Evolutionary conservation across 64 coral and sea anemone genomes (phyloP).

Genomic region (Orbicella faveolata): DNA sequence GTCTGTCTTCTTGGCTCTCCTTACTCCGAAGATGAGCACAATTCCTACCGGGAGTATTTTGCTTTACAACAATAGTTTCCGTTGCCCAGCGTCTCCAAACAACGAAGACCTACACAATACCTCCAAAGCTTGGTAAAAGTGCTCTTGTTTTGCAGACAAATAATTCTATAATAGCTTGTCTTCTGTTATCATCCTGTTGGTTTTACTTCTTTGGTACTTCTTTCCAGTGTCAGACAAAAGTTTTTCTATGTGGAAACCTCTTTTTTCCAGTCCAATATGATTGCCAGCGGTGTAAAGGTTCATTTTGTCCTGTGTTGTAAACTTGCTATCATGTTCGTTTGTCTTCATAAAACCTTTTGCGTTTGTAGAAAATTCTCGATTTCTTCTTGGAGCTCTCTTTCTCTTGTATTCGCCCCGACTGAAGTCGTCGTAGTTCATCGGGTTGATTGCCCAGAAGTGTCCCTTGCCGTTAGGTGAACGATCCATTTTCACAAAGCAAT

Average conservation of each 20-base stretch:
- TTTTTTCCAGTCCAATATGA: not conserved
- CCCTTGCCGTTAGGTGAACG: constrained; percentile 63
- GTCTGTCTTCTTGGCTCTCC: too few relatives aligned
- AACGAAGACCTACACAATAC: too few relatives aligned
- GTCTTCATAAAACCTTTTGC: not conserved
- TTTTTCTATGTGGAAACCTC: not conserved
- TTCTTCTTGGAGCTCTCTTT: constrained; percentile 34
- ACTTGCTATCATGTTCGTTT: not conserved
- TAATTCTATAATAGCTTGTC: too few relatives aligned
- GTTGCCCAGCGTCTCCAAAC: too few relatives aligned
- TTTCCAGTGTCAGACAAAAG: not conserved
- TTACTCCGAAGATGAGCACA: too few relatives aligned
- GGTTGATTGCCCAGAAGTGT: constrained; percentile 75
- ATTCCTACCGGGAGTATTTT: too few relatives aligned
- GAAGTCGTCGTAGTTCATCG: constrained; percentile 58
- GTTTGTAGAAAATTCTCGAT: not conserved
- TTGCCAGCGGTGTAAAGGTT: not conserved
- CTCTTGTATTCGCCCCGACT: constrained; percentile 56
- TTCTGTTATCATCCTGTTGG: too few relatives aligned
- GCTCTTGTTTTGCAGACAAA: too few relatives aligned
- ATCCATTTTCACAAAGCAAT: constrained; percentile 67
- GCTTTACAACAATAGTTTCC: too few relatives aligned
- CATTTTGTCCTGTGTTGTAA: too few relatives aligned
- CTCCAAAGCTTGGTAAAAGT: too few relatives aligned
- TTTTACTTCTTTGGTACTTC: too few relatives aligned